These are phyloP conservation scores for Gopherus flavomarginatus DNA, from an alignment of 2,113 vertebrate species.

Conservation along the genomic window DNA sequence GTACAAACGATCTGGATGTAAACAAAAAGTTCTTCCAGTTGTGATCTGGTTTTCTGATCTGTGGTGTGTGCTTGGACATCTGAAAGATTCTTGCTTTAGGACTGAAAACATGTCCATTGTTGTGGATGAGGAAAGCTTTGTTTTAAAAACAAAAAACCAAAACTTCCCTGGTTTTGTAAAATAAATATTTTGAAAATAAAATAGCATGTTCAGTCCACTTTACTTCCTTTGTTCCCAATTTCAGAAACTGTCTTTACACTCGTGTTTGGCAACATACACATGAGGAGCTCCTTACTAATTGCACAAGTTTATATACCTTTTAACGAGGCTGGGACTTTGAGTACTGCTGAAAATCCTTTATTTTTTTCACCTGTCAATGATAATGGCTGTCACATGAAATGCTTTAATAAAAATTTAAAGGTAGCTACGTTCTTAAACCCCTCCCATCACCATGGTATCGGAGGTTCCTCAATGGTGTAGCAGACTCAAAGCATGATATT, in stretches of 20 bases:
- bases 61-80: not conserved
- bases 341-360: fast-evolving
- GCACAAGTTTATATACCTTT: not conserved
- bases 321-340: not conserved
- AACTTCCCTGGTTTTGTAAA: not conserved
- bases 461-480: not conserved
- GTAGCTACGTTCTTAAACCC: not conserved
- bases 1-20: not conserved
- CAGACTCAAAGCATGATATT: not conserved
- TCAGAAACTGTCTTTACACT: not conserved
- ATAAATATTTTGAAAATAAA: not conserved
- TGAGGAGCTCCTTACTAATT: fast-evolving
- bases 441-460: not conserved
- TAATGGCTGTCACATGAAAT: not conserved
- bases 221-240: not conserved
- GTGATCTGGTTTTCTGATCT: not conserved
- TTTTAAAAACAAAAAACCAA: not conserved
- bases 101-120: not conserved
- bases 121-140: not conserved
- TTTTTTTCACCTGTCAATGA: not conserved
- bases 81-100: not conserved
- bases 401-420: not conserved
- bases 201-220: not conserved
- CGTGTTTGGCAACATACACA: not conserved
- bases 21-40: not conserved